A percentile compares a stretch with the other conserved stretches of the same genome.
Conservation (phyloP, 1,140 invertebrate genomes). For the Apis cerana region DNA sequence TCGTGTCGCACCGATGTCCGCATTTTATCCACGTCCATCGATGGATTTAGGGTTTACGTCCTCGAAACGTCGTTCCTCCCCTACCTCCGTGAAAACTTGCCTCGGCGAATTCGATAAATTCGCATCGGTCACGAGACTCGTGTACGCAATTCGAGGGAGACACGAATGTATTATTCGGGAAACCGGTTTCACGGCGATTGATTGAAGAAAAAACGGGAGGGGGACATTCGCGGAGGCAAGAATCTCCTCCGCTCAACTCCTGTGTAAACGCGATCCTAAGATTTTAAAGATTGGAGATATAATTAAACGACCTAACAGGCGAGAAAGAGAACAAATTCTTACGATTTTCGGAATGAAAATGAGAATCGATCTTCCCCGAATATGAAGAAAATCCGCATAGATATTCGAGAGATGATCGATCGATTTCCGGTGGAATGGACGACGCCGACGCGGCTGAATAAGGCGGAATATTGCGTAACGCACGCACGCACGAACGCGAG, state of each 20-base stretch:
- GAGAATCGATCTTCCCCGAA: too few relatives aligned
- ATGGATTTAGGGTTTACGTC: neutral
- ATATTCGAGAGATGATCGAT: conserved; percentile 47
- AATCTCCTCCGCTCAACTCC: too few relatives aligned
- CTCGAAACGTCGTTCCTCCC: neutral
- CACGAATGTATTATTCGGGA: neutral
- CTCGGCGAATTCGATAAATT: neutral
- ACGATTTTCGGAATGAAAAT: too few relatives aligned
- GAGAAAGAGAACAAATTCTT: too few relatives aligned
- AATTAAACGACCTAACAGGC: too few relatives aligned
- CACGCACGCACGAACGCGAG: conserved; percentile 15
- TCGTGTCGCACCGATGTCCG: neutral
- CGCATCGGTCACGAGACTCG: neutral
- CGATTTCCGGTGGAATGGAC: conserved; percentile 2
- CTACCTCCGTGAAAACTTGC: neutral
- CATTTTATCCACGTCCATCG: neutral
- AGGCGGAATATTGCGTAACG: conserved; percentile 45
- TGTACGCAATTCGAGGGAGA: neutral
- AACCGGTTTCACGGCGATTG: neutral
- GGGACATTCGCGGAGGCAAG: neutral
- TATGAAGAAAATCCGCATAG: too few relatives aligned
- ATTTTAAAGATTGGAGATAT: too few relatives aligned
- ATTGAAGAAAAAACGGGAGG: neutral
- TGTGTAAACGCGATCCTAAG: too few relatives aligned
- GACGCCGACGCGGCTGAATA: neutral